A percentile compares a stretch with the other conserved stretches of the same genome.
phyloP scores from a whole-genome alignment of 2,797 vertebrate genomes.

The Todus mexicanus region DNA sequence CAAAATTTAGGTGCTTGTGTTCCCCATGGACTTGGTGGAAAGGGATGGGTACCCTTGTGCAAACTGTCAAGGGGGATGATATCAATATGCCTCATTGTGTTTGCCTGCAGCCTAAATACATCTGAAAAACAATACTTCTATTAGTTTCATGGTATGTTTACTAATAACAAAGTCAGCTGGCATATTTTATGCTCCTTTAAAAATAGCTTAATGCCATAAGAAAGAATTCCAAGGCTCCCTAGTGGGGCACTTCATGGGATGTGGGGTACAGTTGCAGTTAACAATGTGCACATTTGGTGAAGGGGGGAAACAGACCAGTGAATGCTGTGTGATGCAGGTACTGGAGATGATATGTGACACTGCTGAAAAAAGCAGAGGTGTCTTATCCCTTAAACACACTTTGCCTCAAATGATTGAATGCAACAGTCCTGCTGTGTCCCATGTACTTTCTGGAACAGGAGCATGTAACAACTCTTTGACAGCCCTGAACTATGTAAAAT shows the following conservation, averaged over 20 bases:
- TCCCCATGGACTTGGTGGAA: not conserved
- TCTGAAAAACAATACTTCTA: not conserved
- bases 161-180: not conserved
- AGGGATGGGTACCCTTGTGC: not conserved
- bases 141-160: not conserved
- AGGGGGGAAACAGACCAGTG: not conserved
- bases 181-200: not conserved
- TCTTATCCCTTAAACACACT: not conserved
- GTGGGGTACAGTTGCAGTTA: not conserved
- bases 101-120: not conserved
- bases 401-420: not conserved
- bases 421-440: not conserved
- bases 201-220: not conserved
- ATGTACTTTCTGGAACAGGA: not conserved
- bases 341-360: not conserved
- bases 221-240: not conserved
- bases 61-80: not conserved
- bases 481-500: not conserved
- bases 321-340: not conserved
- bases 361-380: not conserved
- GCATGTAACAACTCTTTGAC: not conserved
- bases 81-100: not conserved
- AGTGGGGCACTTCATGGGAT: not conserved
- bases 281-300: not conserved
- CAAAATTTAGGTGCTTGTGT: not conserved